Evolutionary conservation across 2,113 vertebrate species (phyloP), one percentile per base, ranked within the genome.

Genomic region (Pachyramphus minor): DNA sequence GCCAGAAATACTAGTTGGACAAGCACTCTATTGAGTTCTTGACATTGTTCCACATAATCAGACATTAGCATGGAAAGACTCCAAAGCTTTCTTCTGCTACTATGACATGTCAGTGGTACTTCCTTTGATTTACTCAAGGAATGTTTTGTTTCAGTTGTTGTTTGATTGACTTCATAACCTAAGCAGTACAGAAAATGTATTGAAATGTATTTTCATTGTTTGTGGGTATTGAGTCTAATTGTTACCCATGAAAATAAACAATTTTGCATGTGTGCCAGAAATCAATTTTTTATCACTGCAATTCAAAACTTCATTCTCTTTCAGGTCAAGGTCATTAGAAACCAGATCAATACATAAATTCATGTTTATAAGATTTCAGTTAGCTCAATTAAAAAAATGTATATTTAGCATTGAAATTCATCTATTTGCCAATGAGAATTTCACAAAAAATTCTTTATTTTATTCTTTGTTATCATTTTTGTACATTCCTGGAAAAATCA

Each of bases 81-180:
- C 95, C 96, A 97, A 97, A 96, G 66, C 86, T 97, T 97, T 97
- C 67, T 93, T 94, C 10, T 73, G 44, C 71, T 98, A 91, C 97
- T 98, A 73, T 96, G 96, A 96, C 97, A 93, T 95, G 98, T 96
- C 88, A 95, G 72, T 95, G 81, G 90, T 92, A 94, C 87, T 98
- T 98, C 82, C 96, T 97, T 97, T 98, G 97, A 97, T 97, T 97
- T 97, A 97, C 88, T 47, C 81, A 96, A 91, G 76, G 72, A 95
- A 97, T 96, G 90, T 95, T 98, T 98, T 98, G 92, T 96, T 98
- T 98, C 96, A 88, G 87, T 98, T 97, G 91, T 84, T 97, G 90
- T 97, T 98, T 97, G 93, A 93, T 63, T 91, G 63, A 69, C 59
- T 96, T 75, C 39, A 69, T 53, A 93, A 97, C 93, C 89, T 95